Conservation (phyloP, 2,113 vertebrate species). For the Tychaedon coryphoeus region DNA sequence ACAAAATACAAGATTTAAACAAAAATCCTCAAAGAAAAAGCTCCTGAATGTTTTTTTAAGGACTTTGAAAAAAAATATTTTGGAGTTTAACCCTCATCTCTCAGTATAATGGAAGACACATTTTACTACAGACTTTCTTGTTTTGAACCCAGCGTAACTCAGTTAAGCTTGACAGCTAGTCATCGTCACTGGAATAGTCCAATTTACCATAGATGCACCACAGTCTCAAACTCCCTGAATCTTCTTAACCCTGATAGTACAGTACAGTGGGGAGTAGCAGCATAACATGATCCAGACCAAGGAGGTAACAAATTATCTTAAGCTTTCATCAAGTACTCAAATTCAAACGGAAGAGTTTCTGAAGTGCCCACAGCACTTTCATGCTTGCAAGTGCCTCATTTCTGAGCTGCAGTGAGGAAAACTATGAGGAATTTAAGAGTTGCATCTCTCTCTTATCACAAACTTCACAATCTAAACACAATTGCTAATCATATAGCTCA, state of each 20-base stretch:
- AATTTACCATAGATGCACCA: not conserved
- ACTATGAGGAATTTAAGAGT: not conserved
- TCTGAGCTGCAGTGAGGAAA: not conserved
- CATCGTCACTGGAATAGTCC: not conserved
- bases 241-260: not conserved
- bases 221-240: not conserved
- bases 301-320: not conserved
- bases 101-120: not conserved
- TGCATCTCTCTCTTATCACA: not conserved
- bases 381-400: rapidly evolving
- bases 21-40: not conserved
- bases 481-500: not conserved
- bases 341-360: not conserved
- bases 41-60: not conserved
- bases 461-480: not conserved
- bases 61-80: not conserved
- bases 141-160: not conserved
- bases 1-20: not conserved
- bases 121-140: not conserved
- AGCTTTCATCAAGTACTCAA: not conserved
- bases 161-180: not conserved
- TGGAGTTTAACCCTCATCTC: not conserved
- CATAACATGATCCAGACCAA: not conserved
- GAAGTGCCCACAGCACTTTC: not conserved
- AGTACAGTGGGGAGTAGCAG: not conserved